phyloP scores from a whole-genome alignment of 2,113 vertebrate genomes.

The Prietella phreatophila region DNA sequence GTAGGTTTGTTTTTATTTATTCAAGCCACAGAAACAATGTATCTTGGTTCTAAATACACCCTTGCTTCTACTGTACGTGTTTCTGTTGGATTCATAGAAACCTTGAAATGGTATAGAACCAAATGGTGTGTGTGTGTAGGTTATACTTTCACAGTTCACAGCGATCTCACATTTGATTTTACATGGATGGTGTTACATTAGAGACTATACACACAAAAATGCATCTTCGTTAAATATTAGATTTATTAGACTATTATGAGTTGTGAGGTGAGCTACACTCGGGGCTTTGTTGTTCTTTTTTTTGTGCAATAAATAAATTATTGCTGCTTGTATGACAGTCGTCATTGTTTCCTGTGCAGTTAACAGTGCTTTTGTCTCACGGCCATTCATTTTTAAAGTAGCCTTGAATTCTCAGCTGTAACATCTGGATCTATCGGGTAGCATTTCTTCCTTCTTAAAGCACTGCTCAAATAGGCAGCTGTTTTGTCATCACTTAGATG shows the following conservation, averaged over 20 bases:
- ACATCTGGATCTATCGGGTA: neutral
- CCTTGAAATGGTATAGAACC: neutral
- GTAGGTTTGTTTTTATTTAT: conserved; percentile 25
- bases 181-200: neutral
- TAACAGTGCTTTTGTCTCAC: neutral
- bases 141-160: neutral
- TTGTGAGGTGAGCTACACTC: neutral
- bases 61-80: too few species aligned
- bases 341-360: neutral
- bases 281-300: neutral
- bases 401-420: conserved; percentile 17
- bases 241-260: neutral
- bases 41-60: neutral
- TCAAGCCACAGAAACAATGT: conserved; percentile 3
- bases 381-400: neutral
- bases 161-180: neutral
- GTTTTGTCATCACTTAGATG: conserved; percentile 3
- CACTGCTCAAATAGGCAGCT: neutral
- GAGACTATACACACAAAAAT: neutral
- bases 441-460: conserved; percentile 5
- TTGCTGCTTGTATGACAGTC: neutral
- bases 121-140: neutral
- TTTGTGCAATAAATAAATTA: neutral
- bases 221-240: neutral
- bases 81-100: neutral